These are phyloP conservation scores for Alectura lathami DNA, from an alignment of 2,113 vertebrate genomes.

Conservation along the genomic window DNA sequence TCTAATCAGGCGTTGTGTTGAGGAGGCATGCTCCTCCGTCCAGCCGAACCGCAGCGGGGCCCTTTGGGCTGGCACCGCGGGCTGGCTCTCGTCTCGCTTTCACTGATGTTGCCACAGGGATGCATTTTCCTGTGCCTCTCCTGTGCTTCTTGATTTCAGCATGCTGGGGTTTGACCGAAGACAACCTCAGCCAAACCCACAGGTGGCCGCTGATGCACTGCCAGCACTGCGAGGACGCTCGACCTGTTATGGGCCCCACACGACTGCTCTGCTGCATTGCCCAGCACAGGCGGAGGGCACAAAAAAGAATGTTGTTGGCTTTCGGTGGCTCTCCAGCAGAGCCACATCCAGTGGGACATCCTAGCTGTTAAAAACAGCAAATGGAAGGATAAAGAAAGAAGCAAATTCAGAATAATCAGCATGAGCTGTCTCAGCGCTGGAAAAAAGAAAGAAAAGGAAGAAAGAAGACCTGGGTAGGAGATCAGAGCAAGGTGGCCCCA, in stretches of 20 bases:
- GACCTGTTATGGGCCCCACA: fast-evolving
- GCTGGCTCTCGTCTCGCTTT: background rate
- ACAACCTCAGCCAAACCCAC: background rate
- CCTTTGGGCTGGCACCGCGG: background rate
- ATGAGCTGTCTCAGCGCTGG: background rate
- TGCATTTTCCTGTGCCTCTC: background rate
- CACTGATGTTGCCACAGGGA: background rate
- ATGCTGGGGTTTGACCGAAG: background rate
- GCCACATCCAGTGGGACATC: background rate
- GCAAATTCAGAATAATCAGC: background rate
- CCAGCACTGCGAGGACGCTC: background rate
- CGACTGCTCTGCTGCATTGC: background rate
- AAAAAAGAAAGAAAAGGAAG: background rate
- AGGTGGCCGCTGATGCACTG: background rate
- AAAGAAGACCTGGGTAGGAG: too few species aligned
- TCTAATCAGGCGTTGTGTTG: background rate
- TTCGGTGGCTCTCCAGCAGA: background rate
- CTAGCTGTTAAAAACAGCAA: background rate
- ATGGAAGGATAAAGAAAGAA: background rate
- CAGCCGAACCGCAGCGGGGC: background rate
- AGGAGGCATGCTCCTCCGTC: background rate
- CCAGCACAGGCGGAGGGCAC: too few species aligned
- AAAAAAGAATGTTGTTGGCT: too few species aligned
- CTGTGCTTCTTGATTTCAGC: too few species aligned
- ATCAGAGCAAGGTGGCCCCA: too few species aligned